These are phyloP conservation scores for Notodonta dromedarius DNA, from an alignment of 2,888 invertebrate species.

Conservation along the genomic window DNA sequence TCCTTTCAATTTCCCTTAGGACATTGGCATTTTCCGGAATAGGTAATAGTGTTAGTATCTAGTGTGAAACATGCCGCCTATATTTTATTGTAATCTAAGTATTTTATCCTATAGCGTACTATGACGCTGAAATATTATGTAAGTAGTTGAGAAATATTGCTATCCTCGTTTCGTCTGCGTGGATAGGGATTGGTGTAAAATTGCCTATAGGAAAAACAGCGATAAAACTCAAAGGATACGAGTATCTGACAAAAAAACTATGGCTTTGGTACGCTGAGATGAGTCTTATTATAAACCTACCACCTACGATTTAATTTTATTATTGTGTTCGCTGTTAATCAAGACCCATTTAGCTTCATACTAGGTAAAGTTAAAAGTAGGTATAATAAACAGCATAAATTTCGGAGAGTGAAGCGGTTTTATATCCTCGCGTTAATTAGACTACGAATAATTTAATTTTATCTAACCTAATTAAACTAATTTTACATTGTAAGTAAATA, in stretches of 20 bases:
- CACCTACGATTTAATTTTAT: too few species aligned
- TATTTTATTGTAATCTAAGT: not conserved
- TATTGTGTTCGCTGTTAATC: too few species aligned
- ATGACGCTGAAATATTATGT: not conserved
- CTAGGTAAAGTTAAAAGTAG: not conserved
- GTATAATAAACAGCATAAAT: not conserved
- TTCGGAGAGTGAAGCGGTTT: not conserved
- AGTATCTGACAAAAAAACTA: too few species aligned
- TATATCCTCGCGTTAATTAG: not conserved
- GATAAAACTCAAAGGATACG: too few species aligned
- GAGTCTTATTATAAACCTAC: too few species aligned
- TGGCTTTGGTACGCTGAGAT: too few species aligned
- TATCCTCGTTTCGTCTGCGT: too few species aligned
- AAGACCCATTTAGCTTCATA: too few species aligned
- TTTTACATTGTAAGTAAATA: too few species aligned
- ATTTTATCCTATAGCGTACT: not conserved
- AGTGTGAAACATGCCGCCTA: not conserved
- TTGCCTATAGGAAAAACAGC: too few species aligned
- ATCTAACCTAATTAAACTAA: not conserved
- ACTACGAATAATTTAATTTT: not conserved
- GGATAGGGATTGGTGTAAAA: too few species aligned
- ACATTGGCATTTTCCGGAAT: slow-evolving; percentile 6
- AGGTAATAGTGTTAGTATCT: not conserved
- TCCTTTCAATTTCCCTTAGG: slow-evolving; percentile 13
- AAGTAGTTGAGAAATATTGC: not conserved